Percentiles rank a stretch among this genome's conserved stretches.
Conservation (phyloP, 2,888 invertebrate species). For the Minunthozetes semirufus region DNA sequence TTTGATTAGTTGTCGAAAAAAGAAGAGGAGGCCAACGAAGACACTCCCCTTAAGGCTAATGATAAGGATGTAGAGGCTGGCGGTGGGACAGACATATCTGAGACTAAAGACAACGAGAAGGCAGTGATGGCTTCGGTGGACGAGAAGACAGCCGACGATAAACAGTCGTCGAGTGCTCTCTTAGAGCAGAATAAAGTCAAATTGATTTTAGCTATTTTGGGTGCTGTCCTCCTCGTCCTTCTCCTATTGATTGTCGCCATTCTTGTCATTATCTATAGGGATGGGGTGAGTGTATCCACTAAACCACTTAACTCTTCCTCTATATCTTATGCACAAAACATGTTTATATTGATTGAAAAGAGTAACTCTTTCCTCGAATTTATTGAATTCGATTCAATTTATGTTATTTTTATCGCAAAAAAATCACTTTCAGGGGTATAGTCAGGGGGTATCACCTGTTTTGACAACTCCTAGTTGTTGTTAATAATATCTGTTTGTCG, state of each 20-base stretch:
- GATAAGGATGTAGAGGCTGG: constrained; percentile 5
- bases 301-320: no score
- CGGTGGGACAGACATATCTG: background rate
- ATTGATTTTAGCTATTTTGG: constrained; percentile 39
- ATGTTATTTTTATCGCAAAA: no score
- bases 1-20: constrained; percentile 12
- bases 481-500: no score
- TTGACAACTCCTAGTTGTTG: no score
- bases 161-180: background rate
- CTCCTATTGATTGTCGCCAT: constrained; percentile 40
- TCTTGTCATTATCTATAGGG: constrained; percentile 34
- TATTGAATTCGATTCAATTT: no score
- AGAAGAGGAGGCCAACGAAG: constrained; percentile 24
- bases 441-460: no score
- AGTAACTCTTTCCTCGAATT: no score
- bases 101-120: constrained; percentile 12
- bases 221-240: constrained; percentile 40
- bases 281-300: background rate
- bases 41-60: background rate
- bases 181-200: constrained; percentile 4
- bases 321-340: no score
- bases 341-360: no score
- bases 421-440: no score
- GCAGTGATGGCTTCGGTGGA: background rate
- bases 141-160: background rate